Conservation (phyloP, 2,797 vertebrate genomes). For the Dermochelys coriacea region DNA sequence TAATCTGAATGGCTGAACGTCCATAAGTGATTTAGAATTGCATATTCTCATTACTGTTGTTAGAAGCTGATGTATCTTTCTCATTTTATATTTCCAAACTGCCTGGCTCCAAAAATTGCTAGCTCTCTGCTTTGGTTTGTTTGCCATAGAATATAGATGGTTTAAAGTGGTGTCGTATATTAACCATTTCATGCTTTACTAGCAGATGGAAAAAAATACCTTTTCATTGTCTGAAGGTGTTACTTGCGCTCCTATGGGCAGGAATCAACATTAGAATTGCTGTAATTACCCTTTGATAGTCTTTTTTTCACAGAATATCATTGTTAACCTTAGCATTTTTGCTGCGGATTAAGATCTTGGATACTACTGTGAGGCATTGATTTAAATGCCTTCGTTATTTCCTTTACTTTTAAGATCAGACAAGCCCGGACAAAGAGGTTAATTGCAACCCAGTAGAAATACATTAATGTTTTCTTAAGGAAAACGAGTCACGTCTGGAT, state of each 20-base stretch:
- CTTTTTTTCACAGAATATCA: slow-evolving; percentile 22
- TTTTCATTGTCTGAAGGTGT: slow-evolving; percentile 33
- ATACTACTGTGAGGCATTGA: slow-evolving; percentile 63
- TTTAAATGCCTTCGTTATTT: slow-evolving; percentile 77
- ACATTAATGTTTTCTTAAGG: slow-evolving; percentile 78
- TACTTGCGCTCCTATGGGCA: slow-evolving; percentile 21
- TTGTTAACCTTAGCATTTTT: slow-evolving; percentile 71
- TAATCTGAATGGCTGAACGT: neutral
- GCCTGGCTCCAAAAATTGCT: neutral
- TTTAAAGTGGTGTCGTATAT: neutral
- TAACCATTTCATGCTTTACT: neutral
- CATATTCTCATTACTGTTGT: neutral
- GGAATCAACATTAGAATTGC: slow-evolving; percentile 33
- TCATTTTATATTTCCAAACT: neutral
- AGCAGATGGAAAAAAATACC: neutral
- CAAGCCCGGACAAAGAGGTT: slow-evolving; percentile 77
- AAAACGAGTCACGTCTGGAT: slow-evolving; percentile 37
- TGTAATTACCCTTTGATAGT: slow-evolving; percentile 58
- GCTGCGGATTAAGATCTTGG: slow-evolving; percentile 55
- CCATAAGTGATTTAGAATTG: slow-evolving; percentile 21
- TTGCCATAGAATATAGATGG: neutral
- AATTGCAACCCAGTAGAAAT: slow-evolving; percentile 76
- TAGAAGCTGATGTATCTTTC: neutral
- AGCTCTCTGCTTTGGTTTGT: neutral
- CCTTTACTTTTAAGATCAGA: slow-evolving; percentile 75